Evolutionary conservation across 2,888 invertebrate species (phyloP).

Genomic region (Tricholauxania praeusta): DNA sequence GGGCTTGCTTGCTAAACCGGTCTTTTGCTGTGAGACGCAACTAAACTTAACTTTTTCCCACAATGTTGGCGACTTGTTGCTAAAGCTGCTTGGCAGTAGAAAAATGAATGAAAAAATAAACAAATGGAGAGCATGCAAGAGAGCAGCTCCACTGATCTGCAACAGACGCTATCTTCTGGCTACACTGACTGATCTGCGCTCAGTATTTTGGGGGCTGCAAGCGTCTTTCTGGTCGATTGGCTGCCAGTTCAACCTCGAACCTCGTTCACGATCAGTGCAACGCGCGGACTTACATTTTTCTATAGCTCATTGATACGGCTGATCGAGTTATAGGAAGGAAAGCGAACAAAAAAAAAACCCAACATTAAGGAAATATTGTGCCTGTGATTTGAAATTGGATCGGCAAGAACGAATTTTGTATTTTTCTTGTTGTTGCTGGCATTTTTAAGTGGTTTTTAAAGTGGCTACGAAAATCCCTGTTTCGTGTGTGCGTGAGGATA

Average conservation of each 20-base stretch:
- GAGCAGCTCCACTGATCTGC: constrained; percentile 34
- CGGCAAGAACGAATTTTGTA: too few species aligned
- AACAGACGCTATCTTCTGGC: constrained; percentile 17
- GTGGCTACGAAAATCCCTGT: too few species aligned
- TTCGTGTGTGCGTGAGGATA: too few species aligned
- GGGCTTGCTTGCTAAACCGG: constrained; percentile 6
- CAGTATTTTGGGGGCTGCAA: constrained; percentile 39
- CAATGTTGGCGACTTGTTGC: neutral
- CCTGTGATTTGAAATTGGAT: too few species aligned
- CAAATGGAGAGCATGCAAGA: neutral
- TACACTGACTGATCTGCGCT: neutral
- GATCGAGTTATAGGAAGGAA: too few species aligned
- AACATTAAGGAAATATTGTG: too few species aligned
- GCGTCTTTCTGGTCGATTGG: constrained; percentile 63
- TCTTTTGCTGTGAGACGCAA: constrained; percentile 2
- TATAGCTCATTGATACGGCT: too few species aligned
- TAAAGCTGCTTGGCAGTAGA: neutral
- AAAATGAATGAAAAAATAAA: neutral
- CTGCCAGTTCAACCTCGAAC: constrained; percentile 62
- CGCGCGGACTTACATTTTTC: constrained; percentile 44
- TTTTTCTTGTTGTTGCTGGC: too few species aligned
- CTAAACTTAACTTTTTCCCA: constrained; percentile 20
- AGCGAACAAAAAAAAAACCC: too few species aligned
- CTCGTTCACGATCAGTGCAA: constrained; percentile 56
- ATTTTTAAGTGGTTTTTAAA: too few species aligned